Base-by-base conservation (phyloP, 2,797 vertebrate genomes). In the Typhlichthys subterraneus region DNA sequence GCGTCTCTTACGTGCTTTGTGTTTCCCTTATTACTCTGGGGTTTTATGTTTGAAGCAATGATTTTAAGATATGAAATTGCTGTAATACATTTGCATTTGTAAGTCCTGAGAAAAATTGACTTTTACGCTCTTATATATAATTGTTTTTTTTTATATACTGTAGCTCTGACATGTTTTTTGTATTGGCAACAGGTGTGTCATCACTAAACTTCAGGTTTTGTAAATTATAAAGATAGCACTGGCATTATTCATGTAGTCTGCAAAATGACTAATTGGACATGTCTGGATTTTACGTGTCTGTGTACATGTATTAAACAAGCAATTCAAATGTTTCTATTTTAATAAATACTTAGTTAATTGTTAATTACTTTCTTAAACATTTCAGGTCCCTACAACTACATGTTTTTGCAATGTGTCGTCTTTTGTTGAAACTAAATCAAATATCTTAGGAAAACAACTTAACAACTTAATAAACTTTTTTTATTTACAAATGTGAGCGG, bases 181-280 rank as follows among this genome's bases (percentile, higher is more conserved):
- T 48, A 70, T 74, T 82, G 48, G 61, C n/a, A 42, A 11, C 45
- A 47, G 67, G 57, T 69, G 71, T 83, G 69, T 78, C 64, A 12
- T 69, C 55, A 70, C 53, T 54, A 29, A 57, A 56, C 64, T 17
- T 47, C 45, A 72, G 31, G n/a, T 61, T 57, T 83, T 87, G 73
- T 79, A 53, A 69, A 70, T 86, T 87, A 70, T 92, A 92, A 92
- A 92, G 81, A 80, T 83, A 42, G 9, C 38, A 42, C 8, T 42
- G 61, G 68, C 60, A 71, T 15, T 61, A 49, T 69, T 79, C 65
- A 75, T 63, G 11, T 67, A 65, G 31, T 61, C 45, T 75, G 38
- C 70, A 65, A 63, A 55, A 52, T 29, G 23, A 29, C 23, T 29
- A 29, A 4, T 29, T 29, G 23, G 23, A 4, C 23, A 29, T 29